Percentiles rank a stretch among this genome's conserved stretches.
These are phyloP conservation scores for Porites lutea DNA, from an alignment of 64 coral and sea anemone genomes.

Conservation along the genomic window DNA sequence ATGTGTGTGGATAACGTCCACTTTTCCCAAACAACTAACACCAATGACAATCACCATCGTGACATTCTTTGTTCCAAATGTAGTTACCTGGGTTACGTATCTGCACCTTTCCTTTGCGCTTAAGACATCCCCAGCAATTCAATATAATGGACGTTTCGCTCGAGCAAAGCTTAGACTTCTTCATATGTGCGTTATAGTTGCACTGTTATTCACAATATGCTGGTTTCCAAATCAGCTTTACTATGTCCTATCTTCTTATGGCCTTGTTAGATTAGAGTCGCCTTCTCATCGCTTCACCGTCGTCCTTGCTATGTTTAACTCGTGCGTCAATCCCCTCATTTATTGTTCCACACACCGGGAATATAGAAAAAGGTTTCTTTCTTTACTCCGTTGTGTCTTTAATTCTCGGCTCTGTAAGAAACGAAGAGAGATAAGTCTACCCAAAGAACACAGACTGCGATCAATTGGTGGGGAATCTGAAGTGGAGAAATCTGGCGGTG, in stretches of 20 bases:
- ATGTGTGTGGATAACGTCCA: slow-evolving; percentile 33
- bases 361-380: slow-evolving; percentile 43
- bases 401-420: background rate
- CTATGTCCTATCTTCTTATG: slow-evolving; percentile 57
- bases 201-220: slow-evolving; percentile 66
- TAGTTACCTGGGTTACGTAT: slow-evolving; percentile 66
- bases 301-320: slow-evolving; percentile 77
- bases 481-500: slow-evolving; percentile 9
- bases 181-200: slow-evolving; percentile 66
- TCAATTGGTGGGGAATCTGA: background rate
- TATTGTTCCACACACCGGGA: slow-evolving; percentile 65
- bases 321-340: slow-evolving; percentile 53
- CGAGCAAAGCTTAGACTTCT: slow-evolving; percentile 32
- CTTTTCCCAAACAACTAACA: background rate
- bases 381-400: background rate
- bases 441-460: background rate
- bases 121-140: slow-evolving; percentile 17
- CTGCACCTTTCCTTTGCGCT: slow-evolving; percentile 51
- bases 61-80: slow-evolving; percentile 71
- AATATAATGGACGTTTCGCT: slow-evolving; percentile 17
- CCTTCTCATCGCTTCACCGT: slow-evolving; percentile 74
- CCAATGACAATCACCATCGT: slow-evolving; percentile 50
- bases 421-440: background rate
- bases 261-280: slow-evolving; percentile 43
- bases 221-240: slow-evolving; percentile 84